Base-by-base conservation (phyloP, 2,797 vertebrate genomes). In the Denticeps clupeoides region DNA sequence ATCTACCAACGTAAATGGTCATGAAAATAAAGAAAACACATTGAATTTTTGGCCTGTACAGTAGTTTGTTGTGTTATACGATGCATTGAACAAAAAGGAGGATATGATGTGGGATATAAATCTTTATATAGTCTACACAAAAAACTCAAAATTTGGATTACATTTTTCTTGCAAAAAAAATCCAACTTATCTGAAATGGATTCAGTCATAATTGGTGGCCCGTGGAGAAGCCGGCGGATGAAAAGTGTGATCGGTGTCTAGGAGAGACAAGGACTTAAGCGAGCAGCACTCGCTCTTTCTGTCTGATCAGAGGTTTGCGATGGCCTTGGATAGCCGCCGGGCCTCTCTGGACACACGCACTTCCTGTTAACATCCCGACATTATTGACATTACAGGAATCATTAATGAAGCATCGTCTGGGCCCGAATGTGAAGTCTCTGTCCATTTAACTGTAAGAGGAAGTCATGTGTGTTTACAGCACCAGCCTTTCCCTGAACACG, bases 381-480 rank as follows among this genome's bases (percentile, higher is more conserved):
- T 64, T 74, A 85, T 78, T 71, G 77, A 77, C 73, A 57, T 83
- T 81, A 82, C 80, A 75, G 82, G 81, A 85, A 85, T 81, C 62
- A 18, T 66, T 78, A 80, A 82, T 82, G 72, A 84, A 82, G 68
- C 67, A 19, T 50, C 19, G 71, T 77, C 77, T 79, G 73, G 60
- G 47, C 44, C 60, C 58, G 35, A 23, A 56, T 43, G 46, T 29
- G 2, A 50, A n/a, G 56, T 29, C 65, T 67, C 62, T 56, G 51
- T 28, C 54, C 47, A 28, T 47, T 13, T 23, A 51, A 62, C 67
- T 64, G 49, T 68, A 64, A 51, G 62, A 65, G 49, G 56, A 50
- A 66, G 68, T 64, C 46, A 49, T 25, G 24, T 25, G 24, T 25
- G 24, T 25, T 2, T 37, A n/a, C n/a, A n/a, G n/a, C n/a, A n/a